Evolutionary conservation across 2,113 vertebrate genomes (phyloP), one percentile per base, ranked within the genome.

Genomic region (Actenoides hombroni): DNA sequence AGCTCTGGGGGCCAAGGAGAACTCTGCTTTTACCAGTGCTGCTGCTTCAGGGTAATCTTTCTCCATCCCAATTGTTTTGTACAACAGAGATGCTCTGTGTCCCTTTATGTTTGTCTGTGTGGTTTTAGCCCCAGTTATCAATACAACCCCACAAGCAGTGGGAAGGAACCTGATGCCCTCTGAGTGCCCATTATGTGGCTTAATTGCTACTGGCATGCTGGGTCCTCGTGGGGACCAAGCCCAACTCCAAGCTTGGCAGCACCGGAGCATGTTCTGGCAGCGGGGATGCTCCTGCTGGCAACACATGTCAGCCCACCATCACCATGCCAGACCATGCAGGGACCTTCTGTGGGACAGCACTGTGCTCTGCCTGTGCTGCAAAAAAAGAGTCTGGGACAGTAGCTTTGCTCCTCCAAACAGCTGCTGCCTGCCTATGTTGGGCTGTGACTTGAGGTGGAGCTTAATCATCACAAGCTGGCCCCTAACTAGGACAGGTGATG

Each of bases 141-240:
- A 19, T 3, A 26, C 23, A 60, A 25, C 1, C 0, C 39, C 24
- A 9, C 5, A 51, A 67, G 44, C 26, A 54, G 37, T 56, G 29
- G 61, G 53, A 63, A 33, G 67, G 53, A 59, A 33, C 14, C 24
- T 10, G 57, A 73, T 57, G 26, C 44, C 20, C 35, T 76, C 39
- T 18, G 3, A 44, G 18, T 35, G 40, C 31, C 51, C 18, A 4
- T 68, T 35, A 13, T 0, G 0, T n/a, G 35, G 35, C 6, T 89
- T 24, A 53, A 46, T 39, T n/a, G 11, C n/a, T 46, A 9, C 42
- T 20, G 65, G 33, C 64, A 31, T 29, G 0, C 4, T 26, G 53
- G n/a, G 42, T 18, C 15, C 33, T 8, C 6, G 15, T n/a, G 16
- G 7, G 7, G 14, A 33, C 24, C 8, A 20, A 83, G 54, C 12